Evolutionary conservation across 92 coral and sea anemone species (phyloP), one percentile per base, ranked within the genome.

Genomic region (Plumapathes pennacea): DNA sequence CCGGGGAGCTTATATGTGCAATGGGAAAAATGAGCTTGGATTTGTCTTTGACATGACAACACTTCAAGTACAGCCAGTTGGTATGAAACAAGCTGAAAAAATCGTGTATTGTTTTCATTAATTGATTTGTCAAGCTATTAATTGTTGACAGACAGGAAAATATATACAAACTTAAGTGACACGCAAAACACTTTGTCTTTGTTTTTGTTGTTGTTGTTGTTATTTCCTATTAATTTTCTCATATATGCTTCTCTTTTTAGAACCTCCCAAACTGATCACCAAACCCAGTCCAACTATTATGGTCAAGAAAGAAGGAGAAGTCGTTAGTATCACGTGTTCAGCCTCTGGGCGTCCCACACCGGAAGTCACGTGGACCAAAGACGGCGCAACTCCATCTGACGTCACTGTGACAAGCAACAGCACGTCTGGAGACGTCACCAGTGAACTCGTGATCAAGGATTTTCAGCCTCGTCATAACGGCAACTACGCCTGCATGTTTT

Each of bases 201-300:
- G n/a, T n/a, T n/a, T n/a, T n/a, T n/a, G n/a, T n/a, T n/a, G n/a
- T n/a, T n/a, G n/a, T n/a, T n/a, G n/a, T n/a, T n/a, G n/a, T n/a
- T n/a, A n/a, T n/a, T n/a, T n/a, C n/a, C n/a, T n/a, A n/a, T n/a
- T n/a, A n/a, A n/a, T n/a, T n/a, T n/a, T n/a, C n/a, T n/a, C n/a
- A n/a, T n/a, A n/a, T n/a, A n/a, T n/a, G n/a, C n/a, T n/a, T n/a
- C n/a, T n/a, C n/a, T 15, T 12, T 21, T 24, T 69, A 69, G 77
- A 56, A 38, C 53, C 62, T 29, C 66, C 77, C 8, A 54, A 45
- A 36, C 57, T 71, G 3, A 36, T 71, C 2, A 43, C 50, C 4
- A 25, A 39, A 28, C 57, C 57, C 29, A 44, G 45, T 23, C 17
- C 41, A n/a, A 45, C 13, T 10, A 47, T 31, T 58, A 15, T 29